Conservation (phyloP, 2,888 invertebrate genomes). For the Lagria hirta region DNA sequence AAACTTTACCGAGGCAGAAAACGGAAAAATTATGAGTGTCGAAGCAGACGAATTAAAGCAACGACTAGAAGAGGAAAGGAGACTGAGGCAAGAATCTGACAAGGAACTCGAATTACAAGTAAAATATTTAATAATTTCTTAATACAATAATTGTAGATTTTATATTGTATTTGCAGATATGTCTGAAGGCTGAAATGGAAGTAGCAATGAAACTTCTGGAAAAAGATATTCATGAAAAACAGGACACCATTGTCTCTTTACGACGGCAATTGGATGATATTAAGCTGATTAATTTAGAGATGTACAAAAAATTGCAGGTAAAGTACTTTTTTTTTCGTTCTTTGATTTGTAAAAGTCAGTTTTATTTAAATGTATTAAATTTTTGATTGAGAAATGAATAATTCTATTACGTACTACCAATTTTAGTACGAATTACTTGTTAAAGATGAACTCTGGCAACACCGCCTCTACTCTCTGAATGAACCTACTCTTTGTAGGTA, state of each 20-base stretch:
- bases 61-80: conserved; percentile 74
- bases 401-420: too few species aligned
- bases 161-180: too few species aligned
- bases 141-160: too few species aligned
- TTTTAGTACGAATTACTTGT: too few species aligned
- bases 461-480: too few species aligned
- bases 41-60: conserved; percentile 65
- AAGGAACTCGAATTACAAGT: conserved; percentile 88
- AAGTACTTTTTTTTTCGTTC: too few species aligned
- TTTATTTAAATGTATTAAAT: too few species aligned
- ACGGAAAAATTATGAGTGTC: conserved; percentile 54
- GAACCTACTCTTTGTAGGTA: too few species aligned
- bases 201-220: conserved; percentile 95
- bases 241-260: conserved; percentile 91
- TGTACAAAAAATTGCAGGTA: conserved; percentile 98
- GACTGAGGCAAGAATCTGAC: conserved; percentile 73
- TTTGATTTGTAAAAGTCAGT: too few species aligned
- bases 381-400: too few species aligned
- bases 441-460: too few species aligned
- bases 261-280: conserved; percentile 94
- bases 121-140: too few species aligned
- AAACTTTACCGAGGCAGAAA: conserved; percentile 48
- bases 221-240: conserved; percentile 97
- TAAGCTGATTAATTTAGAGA: conserved; percentile 94
- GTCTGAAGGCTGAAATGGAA: conserved; percentile 94